Conservation (phyloP, 2,888 invertebrate genomes). For the Fragum whitleyi region DNA sequence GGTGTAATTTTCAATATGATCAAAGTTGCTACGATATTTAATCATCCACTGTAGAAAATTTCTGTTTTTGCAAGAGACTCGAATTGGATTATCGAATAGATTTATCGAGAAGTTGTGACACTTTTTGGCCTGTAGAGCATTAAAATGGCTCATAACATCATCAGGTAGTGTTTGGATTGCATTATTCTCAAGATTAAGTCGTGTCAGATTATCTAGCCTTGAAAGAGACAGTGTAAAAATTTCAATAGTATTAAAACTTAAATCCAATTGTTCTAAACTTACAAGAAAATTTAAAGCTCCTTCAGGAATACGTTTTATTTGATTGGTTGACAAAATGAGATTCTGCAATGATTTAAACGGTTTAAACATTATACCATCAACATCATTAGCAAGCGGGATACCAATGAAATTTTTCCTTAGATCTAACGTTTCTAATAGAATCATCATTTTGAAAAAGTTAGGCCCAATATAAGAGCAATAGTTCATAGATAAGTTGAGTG, state of each 20-base stretch:
- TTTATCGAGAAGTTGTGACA: constrained; percentile 25
- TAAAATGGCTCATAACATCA: constrained; percentile 2
- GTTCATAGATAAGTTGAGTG: constrained; percentile 45
- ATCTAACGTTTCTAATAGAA: constrained; percentile 26
- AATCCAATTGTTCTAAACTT: constrained; percentile 29
- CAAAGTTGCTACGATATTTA: constrained; percentile 15
- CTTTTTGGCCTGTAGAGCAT: not conserved
- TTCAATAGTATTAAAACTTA: constrained; percentile 47
- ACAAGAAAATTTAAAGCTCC: not conserved
- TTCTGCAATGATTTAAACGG: constrained; percentile 24
- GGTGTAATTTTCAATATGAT: constrained; percentile 21
- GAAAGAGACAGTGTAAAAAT: not conserved
- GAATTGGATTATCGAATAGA: constrained; percentile 35
- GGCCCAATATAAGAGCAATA: constrained; percentile 14
- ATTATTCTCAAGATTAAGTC: constrained; percentile 37
- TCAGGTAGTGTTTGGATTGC: constrained; percentile 23
- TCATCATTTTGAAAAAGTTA: constrained; percentile 12
- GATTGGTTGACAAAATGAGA: constrained; percentile 36
- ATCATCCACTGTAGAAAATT: constrained; percentile 41
- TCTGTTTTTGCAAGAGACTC: constrained; percentile 17
- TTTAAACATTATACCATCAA: constrained; percentile 26
- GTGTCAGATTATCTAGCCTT: constrained; percentile 21
- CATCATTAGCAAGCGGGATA: not conserved
- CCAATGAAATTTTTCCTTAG: constrained; percentile 45
- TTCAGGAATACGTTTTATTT: constrained; percentile 16